Evolutionary conservation across 2,113 vertebrate species (phyloP).

Genomic region (Sebastes fasciatus): DNA sequence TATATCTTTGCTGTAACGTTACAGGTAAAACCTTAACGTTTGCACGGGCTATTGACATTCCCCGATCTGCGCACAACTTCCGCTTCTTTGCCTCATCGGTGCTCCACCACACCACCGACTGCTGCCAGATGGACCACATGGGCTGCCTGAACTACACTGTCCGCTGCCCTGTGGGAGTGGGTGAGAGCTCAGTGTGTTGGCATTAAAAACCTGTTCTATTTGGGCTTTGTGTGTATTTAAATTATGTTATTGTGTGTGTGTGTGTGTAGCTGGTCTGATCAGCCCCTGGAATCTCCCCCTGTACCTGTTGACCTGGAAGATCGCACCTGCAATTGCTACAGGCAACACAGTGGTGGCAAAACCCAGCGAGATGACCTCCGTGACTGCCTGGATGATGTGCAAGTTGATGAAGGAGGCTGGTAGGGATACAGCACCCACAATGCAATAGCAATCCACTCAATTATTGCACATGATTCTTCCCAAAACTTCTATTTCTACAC

Average conservation of each 20-base stretch:
- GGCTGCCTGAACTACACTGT: constrained; percentile 92
- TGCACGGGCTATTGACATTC: constrained; percentile 92
- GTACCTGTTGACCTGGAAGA: constrained; percentile 97
- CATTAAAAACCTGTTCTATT: neutral
- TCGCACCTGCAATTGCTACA: constrained; percentile 92
- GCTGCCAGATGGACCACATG: constrained; percentile 88
- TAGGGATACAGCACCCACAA: constrained; percentile 66
- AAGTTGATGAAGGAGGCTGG: constrained; percentile 92
- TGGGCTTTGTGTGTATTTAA: neutral
- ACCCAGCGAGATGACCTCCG: constrained; percentile 97
- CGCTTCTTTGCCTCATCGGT: constrained; percentile 94
- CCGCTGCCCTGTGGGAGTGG: constrained; percentile 91
- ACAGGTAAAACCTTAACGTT: constrained; percentile 91
- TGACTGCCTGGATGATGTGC: constrained; percentile 98
- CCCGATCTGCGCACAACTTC: constrained; percentile 90
- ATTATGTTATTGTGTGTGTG: constrained; percentile 54
- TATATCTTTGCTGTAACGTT: neutral
- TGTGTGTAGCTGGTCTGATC: constrained; percentile 92
- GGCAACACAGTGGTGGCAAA: constrained; percentile 98
- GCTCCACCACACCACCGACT: constrained; percentile 91
- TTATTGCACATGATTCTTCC: neutral
- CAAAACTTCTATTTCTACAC: neutral
- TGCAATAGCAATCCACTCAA: neutral
- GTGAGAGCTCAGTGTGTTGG: constrained; percentile 79
- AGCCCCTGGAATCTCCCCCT: constrained; percentile 98